These are phyloP conservation scores for Gonatopus flavifemur DNA, from an alignment of 1,140 invertebrate genomes.

Conservation along the genomic window DNA sequence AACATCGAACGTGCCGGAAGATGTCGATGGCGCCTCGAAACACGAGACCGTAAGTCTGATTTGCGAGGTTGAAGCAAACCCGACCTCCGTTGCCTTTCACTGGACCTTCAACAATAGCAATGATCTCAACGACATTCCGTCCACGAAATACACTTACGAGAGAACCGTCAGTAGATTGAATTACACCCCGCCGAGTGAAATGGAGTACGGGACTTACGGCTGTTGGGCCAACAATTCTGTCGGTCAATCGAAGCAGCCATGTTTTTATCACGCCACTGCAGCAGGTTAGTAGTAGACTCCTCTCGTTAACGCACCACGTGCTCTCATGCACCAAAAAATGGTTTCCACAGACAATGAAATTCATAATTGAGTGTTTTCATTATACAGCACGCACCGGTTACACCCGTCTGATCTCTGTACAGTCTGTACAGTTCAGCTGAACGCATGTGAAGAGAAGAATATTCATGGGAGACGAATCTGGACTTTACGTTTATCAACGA, in stretches of 20 bases:
- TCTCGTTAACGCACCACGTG: too few species aligned
- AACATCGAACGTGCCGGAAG: constrained; percentile 45
- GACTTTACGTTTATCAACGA: too few species aligned
- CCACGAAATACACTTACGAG: constrained; percentile 52
- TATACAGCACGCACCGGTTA: constrained; percentile 18
- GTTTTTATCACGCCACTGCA: constrained; percentile 76
- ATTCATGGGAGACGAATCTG: background rate
- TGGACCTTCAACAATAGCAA: constrained; percentile 67
- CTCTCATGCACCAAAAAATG: too few species aligned
- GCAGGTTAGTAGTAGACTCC: too few species aligned
- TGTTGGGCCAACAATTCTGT: constrained; percentile 77
- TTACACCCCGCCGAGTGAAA: constrained; percentile 62
- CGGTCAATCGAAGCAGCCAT: constrained; percentile 72
- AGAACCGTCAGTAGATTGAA: constrained; percentile 59
- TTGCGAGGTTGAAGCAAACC: constrained; percentile 67
- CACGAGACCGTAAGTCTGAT: constrained; percentile 63
- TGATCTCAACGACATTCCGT: constrained; percentile 57
- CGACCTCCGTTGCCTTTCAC: constrained; percentile 59
- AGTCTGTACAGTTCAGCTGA: background rate
- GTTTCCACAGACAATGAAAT: constrained; percentile 30
- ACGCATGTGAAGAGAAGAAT: too few species aligned
- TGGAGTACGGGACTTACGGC: constrained; percentile 77
- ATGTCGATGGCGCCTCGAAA: constrained; percentile 60
- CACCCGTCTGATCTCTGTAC: constrained; percentile 37
- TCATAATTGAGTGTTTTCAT: constrained; percentile 39